Evolutionary conservation across 2,797 vertebrate genomes (phyloP).

Genomic region (Dromococcyx pavoninus): DNA sequence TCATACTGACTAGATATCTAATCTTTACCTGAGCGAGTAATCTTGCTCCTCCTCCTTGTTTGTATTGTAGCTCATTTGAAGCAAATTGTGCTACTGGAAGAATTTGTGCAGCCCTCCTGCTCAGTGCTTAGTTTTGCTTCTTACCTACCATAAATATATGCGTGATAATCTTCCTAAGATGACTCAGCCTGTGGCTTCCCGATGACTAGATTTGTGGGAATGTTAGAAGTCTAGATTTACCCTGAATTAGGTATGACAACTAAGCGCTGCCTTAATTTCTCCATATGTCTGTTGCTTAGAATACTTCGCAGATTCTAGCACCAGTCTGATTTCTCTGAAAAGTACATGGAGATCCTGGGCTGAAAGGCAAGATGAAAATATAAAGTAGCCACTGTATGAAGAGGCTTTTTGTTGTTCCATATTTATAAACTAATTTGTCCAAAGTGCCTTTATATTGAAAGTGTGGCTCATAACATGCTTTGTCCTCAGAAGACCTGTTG

Average conservation of each 20-base stretch:
- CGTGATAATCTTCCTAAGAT: background rate
- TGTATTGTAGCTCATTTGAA: background rate
- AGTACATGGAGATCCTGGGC: background rate
- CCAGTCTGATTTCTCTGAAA: background rate
- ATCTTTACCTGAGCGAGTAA: background rate
- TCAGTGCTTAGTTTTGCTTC: background rate
- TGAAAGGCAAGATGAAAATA: background rate
- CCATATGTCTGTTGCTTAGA: background rate
- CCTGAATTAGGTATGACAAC: background rate
- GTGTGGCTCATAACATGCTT: background rate
- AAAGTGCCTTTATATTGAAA: background rate
- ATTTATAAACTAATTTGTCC: background rate
- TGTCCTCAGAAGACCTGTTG: background rate
- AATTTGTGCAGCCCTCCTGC: background rate
- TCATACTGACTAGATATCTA: background rate
- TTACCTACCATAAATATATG: background rate
- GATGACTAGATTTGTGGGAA: background rate
- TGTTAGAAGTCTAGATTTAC: background rate
- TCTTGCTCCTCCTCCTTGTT: background rate
- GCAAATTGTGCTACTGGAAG: background rate
- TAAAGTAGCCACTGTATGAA: background rate
- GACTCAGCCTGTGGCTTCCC: background rate
- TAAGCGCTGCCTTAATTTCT: background rate
- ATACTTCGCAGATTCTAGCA: background rate
- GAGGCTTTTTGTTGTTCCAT: background rate